Percentiles rank a stretch among this genome's conserved stretches.
Conservation (phyloP, 2,797 vertebrate genomes). For the Labeo calbasu region DNA sequence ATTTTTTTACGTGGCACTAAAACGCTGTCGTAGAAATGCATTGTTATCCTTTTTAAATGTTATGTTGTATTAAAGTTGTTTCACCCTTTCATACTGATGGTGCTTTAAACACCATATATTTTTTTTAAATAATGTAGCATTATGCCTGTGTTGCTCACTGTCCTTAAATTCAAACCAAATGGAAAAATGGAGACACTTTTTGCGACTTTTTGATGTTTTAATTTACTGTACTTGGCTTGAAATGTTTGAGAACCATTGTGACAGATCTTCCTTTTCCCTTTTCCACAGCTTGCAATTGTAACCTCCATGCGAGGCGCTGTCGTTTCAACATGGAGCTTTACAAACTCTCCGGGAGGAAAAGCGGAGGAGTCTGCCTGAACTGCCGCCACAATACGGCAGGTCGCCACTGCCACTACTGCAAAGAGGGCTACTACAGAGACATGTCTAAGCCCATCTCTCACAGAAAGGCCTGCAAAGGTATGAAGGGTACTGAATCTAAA, state of each 20-base stretch:
- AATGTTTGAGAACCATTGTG: background rate
- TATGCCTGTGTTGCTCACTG: background rate
- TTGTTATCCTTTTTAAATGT: background rate
- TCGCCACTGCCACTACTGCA: conserved; percentile 96
- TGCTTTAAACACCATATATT: background rate
- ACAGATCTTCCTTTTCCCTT: background rate
- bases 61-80: background rate
- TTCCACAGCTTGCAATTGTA: conserved; percentile 90
- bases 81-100: background rate
- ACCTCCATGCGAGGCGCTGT: conserved; percentile 92
- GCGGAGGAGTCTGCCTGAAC: conserved; percentile 94
- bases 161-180: background rate
- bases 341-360: conserved; percentile 93
- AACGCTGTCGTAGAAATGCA: no score
- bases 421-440: conserved; percentile 95
- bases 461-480: conserved; percentile 96
- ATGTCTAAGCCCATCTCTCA: conserved; percentile 93
- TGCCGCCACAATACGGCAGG: conserved; percentile 96
- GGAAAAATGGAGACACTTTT: background rate
- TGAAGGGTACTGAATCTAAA: conserved; percentile 15
- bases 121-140: background rate
- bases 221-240: background rate
- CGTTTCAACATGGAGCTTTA: conserved; percentile 98
- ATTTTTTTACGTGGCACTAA: no score
- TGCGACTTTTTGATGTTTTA: background rate